Base-by-base conservation (phyloP, 2,888 invertebrate genomes). In the Protodeltote pygarga region DNA sequence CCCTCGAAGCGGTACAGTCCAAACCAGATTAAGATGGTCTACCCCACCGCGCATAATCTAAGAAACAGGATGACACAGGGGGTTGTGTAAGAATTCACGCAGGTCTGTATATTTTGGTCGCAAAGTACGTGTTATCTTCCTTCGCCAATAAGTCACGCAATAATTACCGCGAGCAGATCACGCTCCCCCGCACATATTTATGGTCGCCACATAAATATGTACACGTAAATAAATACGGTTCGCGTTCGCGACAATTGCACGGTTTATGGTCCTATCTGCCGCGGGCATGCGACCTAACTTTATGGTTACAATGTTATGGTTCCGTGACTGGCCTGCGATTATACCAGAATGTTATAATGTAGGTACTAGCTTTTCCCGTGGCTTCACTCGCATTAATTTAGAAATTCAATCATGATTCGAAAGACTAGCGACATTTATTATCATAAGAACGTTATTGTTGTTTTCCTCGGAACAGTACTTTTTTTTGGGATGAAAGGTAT, bases 61-160 rank as follows among this genome's bases (percentile, higher is more conserved):
- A 40, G 40, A 41, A 29, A 33, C 17, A 23, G 25, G 41, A 44
- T 5, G 8, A 17, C 16, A 10, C 16, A 46, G 57, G 47, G 41
- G 53, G 9, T 2, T 13, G 24, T 34, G 19, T 25, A 64, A 45
- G 53, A 45, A 31, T 52, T 28, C 8, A 37, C 34, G 62, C 63
- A 63, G 86, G 24, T 83, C 84, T 68, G 32, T 3, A 37, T 58
- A 73, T 35, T 57, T 50, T 81, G 84, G 90, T 72, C 71, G 79
- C 68, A 71, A 72, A 68, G 81, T 83, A 87, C 87, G 87, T 87
- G 90, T 88, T 91, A 91, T 91, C 91, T 87, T 79, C 78, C 77
- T 81, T 81, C 84, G 84, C 83, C 90, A 91, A 92, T 91, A 91
- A 91, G 89, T 92, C 90, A 90, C 84, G 84, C 89, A 85, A 88